Percentiles rank a stretch among this genome's conserved stretches.
Evolutionary conservation across 2,113 vertebrate genomes (phyloP).

Genomic region (Macaca nemestrina): DNA sequence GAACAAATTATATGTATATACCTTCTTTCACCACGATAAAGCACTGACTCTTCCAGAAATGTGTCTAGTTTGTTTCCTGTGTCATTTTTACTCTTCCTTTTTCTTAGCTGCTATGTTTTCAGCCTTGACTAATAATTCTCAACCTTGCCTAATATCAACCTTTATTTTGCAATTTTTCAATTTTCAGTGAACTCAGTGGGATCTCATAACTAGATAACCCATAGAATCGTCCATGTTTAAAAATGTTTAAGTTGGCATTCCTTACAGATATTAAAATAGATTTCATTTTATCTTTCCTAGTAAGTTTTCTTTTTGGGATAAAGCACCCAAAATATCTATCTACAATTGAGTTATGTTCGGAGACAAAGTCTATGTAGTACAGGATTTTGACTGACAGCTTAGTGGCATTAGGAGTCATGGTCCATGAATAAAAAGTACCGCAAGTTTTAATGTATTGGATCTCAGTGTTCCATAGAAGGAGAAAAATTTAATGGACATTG

Average conservation of each 20-base stretch:
- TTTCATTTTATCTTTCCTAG: not conserved
- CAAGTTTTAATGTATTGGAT: constrained; percentile 46
- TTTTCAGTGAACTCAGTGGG: not conserved
- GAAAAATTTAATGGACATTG: not conserved
- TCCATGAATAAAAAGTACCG: constrained; percentile 14
- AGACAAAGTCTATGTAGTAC: not conserved
- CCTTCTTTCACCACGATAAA: not conserved
- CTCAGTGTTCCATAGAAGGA: not conserved
- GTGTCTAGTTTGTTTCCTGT: not conserved
- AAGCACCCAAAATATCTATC: not conserved
- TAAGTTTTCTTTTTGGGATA: constrained; percentile 12
- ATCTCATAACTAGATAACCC: not conserved
- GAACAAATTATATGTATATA: not conserved
- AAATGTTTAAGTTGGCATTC: not conserved
- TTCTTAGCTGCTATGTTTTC: not conserved
- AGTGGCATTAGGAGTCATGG: not conserved
- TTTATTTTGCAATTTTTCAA: not conserved
- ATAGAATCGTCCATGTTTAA: not conserved
- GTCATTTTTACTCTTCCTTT: not conserved
- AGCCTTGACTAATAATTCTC: not conserved
- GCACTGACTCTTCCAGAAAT: not conserved
- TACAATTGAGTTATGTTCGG: not conserved
- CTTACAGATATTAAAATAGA: not conserved
- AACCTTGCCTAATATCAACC: not conserved
- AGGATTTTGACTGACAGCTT: constrained; percentile 22